Base-by-base conservation (phyloP, 2,888 invertebrate genomes). In the Seira sanloemensis region DNA sequence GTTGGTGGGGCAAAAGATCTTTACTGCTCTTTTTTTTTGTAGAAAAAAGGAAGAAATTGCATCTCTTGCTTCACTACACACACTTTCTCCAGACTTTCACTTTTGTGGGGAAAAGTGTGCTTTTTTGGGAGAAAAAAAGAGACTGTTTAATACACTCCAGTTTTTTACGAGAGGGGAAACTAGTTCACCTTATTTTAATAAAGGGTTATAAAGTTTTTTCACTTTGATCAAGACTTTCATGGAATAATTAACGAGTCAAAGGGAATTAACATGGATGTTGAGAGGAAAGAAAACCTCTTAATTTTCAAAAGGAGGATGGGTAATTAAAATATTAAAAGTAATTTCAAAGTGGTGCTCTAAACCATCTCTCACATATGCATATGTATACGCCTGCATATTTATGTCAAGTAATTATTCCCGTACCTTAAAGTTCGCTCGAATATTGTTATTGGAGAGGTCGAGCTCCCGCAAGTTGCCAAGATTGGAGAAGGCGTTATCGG, bases 401-500 rank as follows among this genome's bases (percentile, higher is more conserved):
- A n/a, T n/a, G n/a, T n/a, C n/a, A n/a, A n/a, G n/a, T n/a, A n/a
- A n/a, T n/a, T n/a, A n/a, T n/a, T n/a, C n/a, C n/a, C n/a, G 76
- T 87, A 89, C 89, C 86, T 96, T 96, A 91, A 96, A 94, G 92
- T 96, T 96, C 86, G 97, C 96, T 89, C 96, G 94, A 86, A 97
- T 92, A 46, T 94, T 94, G 92, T 97, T 97, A 88, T 93, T 94
- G 88, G 96, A 95, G 72, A 97, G 92, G 91, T 97, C 96, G 90
- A 97, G 92, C 75, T 89, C 90, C 90, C 94, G 94, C 89, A 97
- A 94, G 88, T 95, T 94, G 66, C 95, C 94, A 77, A 97, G 93
- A 90, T 96, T 95, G 24, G 95, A 95, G 91, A 97, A 97, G 21
- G 96, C 96, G 91, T 96, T 97, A 91, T 97, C 97, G 1, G 97